Conservation (phyloP, 2,113 vertebrate genomes). For the Nothocercus julius region DNA sequence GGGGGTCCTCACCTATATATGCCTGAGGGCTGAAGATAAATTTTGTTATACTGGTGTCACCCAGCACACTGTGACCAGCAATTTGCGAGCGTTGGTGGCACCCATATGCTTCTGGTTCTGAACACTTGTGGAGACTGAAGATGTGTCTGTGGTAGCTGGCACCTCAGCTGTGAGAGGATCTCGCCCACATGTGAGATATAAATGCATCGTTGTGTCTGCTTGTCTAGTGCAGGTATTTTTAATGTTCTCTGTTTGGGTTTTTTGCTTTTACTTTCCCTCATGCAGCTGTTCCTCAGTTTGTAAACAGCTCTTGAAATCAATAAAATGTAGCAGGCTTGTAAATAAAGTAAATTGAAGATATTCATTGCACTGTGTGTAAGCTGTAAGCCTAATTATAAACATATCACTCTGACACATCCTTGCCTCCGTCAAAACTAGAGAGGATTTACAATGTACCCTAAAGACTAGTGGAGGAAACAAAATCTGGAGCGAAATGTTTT, state of each 20-base stretch:
- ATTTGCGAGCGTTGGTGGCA: not conserved
- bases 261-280: not conserved
- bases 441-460: not conserved
- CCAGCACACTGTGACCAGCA: rapidly evolving
- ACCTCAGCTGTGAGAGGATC: not conserved
- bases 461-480: not conserved
- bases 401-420: not conserved
- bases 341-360: not conserved
- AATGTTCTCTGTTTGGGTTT: not conserved
- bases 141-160: not conserved
- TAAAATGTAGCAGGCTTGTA: slow-evolving; percentile 29
- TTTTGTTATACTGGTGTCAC: not conserved
- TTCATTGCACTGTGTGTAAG: not conserved
- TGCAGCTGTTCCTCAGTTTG: not conserved
- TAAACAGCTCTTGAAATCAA: not conserved
- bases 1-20: rapidly evolving
- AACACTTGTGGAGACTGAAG: not conserved
- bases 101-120: not conserved
- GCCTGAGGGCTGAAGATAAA: not conserved
- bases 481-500: not conserved
- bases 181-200: not conserved
- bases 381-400: not conserved
- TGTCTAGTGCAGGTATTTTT: not conserved
- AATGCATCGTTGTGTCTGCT: not conserved
- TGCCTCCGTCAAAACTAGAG: not conserved